Conservation (phyloP, 1,140 invertebrate species). For the Marisa cornuarietis region DNA sequence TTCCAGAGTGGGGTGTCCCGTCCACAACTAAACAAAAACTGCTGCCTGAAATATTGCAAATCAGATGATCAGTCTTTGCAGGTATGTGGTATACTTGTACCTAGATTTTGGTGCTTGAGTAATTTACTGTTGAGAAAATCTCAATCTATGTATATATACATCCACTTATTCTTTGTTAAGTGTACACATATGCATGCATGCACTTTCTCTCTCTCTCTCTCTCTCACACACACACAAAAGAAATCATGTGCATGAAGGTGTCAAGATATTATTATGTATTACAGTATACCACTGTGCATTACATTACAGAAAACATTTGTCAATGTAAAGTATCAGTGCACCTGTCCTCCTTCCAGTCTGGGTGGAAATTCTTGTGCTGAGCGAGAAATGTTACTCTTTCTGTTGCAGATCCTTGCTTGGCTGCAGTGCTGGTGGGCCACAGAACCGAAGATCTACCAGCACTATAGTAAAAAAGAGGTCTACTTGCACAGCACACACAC, state of each 20-base stretch:
- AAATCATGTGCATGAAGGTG: neutral
- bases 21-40: conserved; percentile 58
- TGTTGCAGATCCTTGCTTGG: conserved; percentile 32
- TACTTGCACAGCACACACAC: conserved; percentile 8
- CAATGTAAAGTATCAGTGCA: conserved; percentile 15
- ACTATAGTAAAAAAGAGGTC: conserved; percentile 48
- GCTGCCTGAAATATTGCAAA: conserved; percentile 35
- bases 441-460: conserved; percentile 44
- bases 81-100: neutral
- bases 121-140: neutral
- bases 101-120: no score
- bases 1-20: conserved; percentile 50
- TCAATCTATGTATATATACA: neutral
- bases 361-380: conserved; percentile 28
- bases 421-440: conserved; percentile 33
- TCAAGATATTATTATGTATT: neutral
- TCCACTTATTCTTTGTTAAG: no score
- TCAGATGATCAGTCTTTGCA: no score
- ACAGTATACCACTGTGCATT: neutral
- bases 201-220: no score
- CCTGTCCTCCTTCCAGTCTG: conserved; percentile 39
- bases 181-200: no score
- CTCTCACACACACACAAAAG: no score
- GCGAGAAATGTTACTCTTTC: conserved; percentile 38
- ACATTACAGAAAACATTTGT: no score